Percentiles rank a stretch among this genome's conserved stretches.
These are phyloP conservation scores for Nyctalus aviator DNA, from an alignment of 2,797 vertebrate species.

Conservation along the genomic window DNA sequence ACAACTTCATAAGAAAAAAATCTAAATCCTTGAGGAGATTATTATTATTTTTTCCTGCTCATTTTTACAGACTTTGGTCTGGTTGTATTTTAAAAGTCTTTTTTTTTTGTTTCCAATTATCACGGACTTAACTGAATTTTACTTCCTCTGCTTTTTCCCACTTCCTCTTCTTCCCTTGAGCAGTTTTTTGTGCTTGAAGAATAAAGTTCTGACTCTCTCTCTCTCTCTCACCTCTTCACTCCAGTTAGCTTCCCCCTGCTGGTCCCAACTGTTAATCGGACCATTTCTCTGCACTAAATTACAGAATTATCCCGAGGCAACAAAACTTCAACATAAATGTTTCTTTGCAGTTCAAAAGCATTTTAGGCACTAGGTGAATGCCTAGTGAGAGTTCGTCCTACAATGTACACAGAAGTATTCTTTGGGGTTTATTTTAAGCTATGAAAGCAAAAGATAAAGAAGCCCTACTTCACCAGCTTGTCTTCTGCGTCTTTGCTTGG, in stretches of 20 bases:
- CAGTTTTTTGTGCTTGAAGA: constrained; percentile 54
- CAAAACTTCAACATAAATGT: constrained; percentile 73
- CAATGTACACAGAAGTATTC: constrained; percentile 73
- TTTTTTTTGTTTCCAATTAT: constrained; percentile 71
- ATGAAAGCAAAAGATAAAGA: constrained; percentile 67
- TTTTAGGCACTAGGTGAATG: constrained; percentile 72
- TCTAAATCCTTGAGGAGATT: constrained; percentile 41
- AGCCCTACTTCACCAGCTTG: neutral
- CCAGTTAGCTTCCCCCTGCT: constrained; percentile 75
- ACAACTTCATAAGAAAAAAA: constrained; percentile 66
- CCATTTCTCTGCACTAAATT: constrained; percentile 82
- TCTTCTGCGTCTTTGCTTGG: neutral
- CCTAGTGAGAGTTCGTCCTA: constrained; percentile 64
- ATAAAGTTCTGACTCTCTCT: constrained; percentile 52
- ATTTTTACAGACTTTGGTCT: constrained; percentile 67
- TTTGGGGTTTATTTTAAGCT: constrained; percentile 73
- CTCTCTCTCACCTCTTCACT: constrained; percentile 76
- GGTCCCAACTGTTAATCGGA: constrained; percentile 74
- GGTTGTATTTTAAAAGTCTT: constrained; percentile 65
- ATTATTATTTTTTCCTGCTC: neutral
- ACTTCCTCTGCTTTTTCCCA: constrained; percentile 59
- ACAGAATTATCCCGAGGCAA: constrained; percentile 80
- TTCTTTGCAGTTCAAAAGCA: constrained; percentile 78
- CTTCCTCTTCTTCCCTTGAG: constrained; percentile 60
- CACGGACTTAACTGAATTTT: constrained; percentile 58